Percentiles rank a stretch among this genome's conserved stretches.
Conservation (phyloP, 2,113 vertebrate genomes). For the Penelope pileata region DNA sequence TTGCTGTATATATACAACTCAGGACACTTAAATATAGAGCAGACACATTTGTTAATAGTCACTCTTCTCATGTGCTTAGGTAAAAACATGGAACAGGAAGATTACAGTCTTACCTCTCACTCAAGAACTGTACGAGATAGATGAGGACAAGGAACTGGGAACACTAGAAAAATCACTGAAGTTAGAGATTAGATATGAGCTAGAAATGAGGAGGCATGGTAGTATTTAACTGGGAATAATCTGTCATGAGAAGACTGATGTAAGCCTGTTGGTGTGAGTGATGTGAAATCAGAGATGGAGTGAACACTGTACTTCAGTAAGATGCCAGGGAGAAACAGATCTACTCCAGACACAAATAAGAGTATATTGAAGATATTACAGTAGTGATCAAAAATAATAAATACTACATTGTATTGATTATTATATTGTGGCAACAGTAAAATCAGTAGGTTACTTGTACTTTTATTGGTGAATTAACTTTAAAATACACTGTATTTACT, state of each 20-base stretch:
- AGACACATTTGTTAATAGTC: neutral
- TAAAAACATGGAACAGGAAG: neutral
- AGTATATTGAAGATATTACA: neutral
- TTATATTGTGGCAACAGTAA: neutral
- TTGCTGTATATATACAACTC: neutral
- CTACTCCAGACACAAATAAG: neutral
- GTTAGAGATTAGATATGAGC: neutral
- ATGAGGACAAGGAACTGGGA: neutral
- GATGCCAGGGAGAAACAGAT: neutral
- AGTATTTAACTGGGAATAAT: neutral
- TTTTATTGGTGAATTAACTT: neutral
- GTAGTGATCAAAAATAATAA: neutral
- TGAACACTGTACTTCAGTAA: neutral
- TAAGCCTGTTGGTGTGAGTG: neutral
- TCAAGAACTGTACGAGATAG: neutral
- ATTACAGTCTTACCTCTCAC: neutral
- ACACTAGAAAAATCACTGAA: neutral
- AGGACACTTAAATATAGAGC: neutral
- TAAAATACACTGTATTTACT: neutral
- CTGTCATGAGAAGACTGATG: neutral
- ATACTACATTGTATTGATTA: fast-evolving
- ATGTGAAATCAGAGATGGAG: neutral
- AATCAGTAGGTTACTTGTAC: neutral
- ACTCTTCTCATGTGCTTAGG: neutral
- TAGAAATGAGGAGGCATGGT: neutral